phyloP scores from a whole-genome alignment of 2,113 vertebrate genomes.

The Trochalopteron elliotii region DNA sequence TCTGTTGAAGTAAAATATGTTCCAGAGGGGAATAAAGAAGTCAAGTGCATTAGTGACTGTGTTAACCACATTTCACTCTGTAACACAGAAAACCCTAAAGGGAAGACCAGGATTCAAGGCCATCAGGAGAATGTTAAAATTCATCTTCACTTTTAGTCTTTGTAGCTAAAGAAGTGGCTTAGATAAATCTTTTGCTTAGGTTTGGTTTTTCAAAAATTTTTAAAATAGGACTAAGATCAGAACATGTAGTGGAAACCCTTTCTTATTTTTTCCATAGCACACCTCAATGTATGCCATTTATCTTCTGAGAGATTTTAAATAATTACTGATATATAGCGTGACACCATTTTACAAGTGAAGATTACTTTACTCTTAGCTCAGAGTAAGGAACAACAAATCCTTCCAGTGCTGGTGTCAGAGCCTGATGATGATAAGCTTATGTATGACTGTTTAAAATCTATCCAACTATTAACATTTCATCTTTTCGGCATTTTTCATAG shows the following conservation, averaged over 20 bases:
- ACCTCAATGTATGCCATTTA: background rate
- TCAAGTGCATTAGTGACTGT: conserved; percentile 38
- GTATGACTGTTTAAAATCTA: background rate
- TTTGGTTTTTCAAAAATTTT: background rate
- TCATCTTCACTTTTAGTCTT: background rate
- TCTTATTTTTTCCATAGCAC: background rate
- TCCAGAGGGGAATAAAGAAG: conserved; percentile 61
- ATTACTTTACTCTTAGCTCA: background rate
- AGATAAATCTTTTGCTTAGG: background rate
- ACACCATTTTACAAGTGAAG: background rate
- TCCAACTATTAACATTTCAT: background rate
- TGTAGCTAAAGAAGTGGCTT: background rate
- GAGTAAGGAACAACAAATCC: background rate
- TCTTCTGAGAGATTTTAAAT: background rate
- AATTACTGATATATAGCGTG: background rate
- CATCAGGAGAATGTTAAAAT: background rate
- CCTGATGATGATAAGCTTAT: background rate
- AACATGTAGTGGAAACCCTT: background rate
- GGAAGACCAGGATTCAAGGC: background rate
- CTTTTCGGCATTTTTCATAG: background rate
- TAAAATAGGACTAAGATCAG: background rate
- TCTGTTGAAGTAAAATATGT: conserved; percentile 72
- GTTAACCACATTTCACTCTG: conserved; percentile 38
- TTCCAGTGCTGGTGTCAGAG: background rate
- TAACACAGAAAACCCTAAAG: conserved; percentile 17